Percentiles rank a stretch among this genome's conserved stretches.
Evolutionary conservation across 1,140 invertebrate species (phyloP).

Genomic region (Solenopsis fugax): DNA sequence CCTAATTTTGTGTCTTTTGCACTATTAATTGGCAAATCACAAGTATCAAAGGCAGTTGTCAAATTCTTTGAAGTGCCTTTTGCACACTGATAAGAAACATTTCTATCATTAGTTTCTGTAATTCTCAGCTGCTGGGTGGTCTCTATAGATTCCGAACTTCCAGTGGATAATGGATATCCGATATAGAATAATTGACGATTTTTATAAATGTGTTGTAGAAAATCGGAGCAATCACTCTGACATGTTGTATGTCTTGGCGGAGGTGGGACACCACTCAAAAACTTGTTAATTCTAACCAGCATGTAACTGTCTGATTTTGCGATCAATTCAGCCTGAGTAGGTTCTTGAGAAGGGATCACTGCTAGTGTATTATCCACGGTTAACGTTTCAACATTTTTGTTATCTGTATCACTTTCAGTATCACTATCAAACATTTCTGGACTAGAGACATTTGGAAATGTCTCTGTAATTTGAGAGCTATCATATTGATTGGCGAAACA

Average conservation of each 20-base stretch:
- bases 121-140: constrained; percentile 60
- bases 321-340: constrained; percentile 79
- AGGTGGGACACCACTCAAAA: constrained; percentile 88
- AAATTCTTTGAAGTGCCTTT: constrained; percentile 77
- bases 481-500: constrained; percentile 70
- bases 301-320: constrained; percentile 77
- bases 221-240: constrained; percentile 88
- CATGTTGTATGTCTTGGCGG: constrained; percentile 89
- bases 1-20: not conserved
- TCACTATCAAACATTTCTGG: constrained; percentile 85
- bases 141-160: constrained; percentile 54
- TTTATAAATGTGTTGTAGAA: constrained; percentile 86
- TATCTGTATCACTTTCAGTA: constrained; percentile 74
- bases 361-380: not conserved
- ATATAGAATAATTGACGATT: constrained; percentile 84
- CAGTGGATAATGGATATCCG: constrained; percentile 74
- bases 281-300: constrained; percentile 79
- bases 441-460: constrained; percentile 74
- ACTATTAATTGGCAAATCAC: constrained; percentile 68
- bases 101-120: constrained; percentile 47
- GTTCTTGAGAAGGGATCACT: constrained; percentile 71
- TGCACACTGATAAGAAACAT: constrained; percentile 52
- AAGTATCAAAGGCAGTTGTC: constrained; percentile 79
- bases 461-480: constrained; percentile 33
- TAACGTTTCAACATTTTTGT: constrained; percentile 28